These are phyloP conservation scores for Noctua janthe DNA, from an alignment of 2,888 invertebrate genomes.

Conservation along the genomic window DNA sequence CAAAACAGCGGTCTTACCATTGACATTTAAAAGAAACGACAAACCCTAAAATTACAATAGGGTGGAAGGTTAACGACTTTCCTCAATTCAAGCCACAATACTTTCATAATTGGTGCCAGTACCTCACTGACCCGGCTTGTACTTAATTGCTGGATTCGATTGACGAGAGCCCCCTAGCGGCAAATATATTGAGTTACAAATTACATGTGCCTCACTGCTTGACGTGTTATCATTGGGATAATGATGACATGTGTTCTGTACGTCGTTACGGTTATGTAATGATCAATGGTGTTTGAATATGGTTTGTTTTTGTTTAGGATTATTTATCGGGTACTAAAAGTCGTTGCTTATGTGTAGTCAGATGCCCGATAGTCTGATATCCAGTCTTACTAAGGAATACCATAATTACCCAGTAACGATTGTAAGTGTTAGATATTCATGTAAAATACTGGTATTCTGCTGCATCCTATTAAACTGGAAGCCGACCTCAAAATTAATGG, in stretches of 20 bases:
- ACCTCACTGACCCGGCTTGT: slow-evolving; percentile 43
- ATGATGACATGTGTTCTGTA: slow-evolving; percentile 24
- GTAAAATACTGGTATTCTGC: too few relatives aligned
- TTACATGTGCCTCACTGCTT: slow-evolving; percentile 37
- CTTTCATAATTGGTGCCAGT: slow-evolving; percentile 40
- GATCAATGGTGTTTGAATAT: slow-evolving; percentile 1
- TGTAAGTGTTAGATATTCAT: background rate
- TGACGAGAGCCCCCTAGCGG: slow-evolving; percentile 36
- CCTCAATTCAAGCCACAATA: slow-evolving; percentile 28
- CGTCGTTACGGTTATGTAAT: slow-evolving; percentile 23
- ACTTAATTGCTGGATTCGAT: slow-evolving; percentile 53
- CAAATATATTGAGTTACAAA: slow-evolving; percentile 63
- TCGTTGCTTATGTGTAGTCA: background rate
- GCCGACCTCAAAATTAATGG: too few relatives aligned
- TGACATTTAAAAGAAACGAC: slow-evolving; percentile 10
- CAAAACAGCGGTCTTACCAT: slow-evolving; percentile 15
- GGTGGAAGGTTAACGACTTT: slow-evolving; percentile 8
- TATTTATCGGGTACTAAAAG: background rate
- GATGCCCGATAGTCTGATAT: background rate
- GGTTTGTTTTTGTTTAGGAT: slow-evolving; percentile 11
- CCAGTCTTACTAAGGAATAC: background rate
- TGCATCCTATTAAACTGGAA: too few relatives aligned
- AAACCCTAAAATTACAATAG: slow-evolving; percentile 17
- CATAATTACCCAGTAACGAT: background rate
- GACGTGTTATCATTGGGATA: slow-evolving; percentile 43